Percentiles rank a stretch among this genome's conserved stretches.
These are phyloP conservation scores for Alectura lathami DNA, from an alignment of 2,113 vertebrate species.

Conservation along the genomic window DNA sequence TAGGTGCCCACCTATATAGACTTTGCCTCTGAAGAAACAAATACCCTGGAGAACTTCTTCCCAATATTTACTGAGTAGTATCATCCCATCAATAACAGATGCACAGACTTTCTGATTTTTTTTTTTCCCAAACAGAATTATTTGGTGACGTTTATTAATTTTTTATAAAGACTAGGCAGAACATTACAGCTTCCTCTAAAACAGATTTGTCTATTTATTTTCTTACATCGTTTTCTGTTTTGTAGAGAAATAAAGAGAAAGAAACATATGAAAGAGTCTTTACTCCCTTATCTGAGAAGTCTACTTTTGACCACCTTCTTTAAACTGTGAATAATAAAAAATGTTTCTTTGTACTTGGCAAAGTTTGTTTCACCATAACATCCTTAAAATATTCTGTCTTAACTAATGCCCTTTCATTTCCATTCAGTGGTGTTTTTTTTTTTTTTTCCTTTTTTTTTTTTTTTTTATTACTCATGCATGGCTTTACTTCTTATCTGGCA, in stretches of 20 bases:
- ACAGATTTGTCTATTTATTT: not conserved
- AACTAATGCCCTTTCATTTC: not conserved
- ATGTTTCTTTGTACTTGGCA: not conserved
- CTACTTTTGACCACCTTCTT: not conserved
- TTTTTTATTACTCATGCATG: accelerated
- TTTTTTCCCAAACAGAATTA: not conserved
- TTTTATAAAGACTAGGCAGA: not conserved
- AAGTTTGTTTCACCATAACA: not conserved
- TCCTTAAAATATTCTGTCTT: not conserved
- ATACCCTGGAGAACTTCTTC: not conserved
- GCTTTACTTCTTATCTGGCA: not conserved
- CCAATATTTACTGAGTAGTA: not conserved
- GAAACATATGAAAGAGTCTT: accelerated
- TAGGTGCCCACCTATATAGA: not conserved
- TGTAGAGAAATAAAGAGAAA: not conserved
- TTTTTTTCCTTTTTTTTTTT: not conserved
- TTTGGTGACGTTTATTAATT: not conserved
- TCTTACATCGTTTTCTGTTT: not conserved
- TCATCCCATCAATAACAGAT: not conserved
- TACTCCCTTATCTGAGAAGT: not conserved
- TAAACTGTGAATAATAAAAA: not conserved
- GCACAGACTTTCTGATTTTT: not conserved
- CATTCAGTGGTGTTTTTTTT: not conserved
- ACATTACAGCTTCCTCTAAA: not conserved
- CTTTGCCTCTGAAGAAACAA: not conserved